Percentiles rank a stretch among this genome's conserved stretches.
phyloP scores from a whole-genome alignment of 2,113 vertebrate genomes.

The Rhea americana region DNA sequence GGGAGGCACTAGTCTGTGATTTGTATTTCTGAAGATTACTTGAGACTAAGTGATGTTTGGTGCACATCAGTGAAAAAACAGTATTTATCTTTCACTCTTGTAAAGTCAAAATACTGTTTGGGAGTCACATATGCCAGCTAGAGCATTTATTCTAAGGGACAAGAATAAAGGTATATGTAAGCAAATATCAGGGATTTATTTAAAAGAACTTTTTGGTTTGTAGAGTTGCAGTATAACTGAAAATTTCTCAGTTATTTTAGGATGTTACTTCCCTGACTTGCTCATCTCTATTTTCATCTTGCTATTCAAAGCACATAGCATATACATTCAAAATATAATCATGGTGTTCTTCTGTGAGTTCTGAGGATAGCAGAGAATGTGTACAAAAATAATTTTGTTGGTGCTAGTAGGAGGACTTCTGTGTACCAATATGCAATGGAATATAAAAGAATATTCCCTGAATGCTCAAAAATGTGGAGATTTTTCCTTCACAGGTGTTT shows the following conservation, averaged over 20 bases:
- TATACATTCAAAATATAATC: neutral
- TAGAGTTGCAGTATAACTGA: neutral
- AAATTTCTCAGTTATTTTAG: neutral
- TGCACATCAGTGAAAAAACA: neutral
- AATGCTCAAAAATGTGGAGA: neutral
- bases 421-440: neutral
- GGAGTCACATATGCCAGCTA: neutral
- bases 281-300: neutral
- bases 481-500: neutral
- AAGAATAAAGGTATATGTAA: neutral
- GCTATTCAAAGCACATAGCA: neutral
- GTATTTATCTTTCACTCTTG: neutral
- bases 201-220: neutral
- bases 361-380: neutral
- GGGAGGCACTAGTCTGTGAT: neutral
- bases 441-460: neutral
- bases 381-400: neutral
- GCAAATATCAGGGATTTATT: neutral
- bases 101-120: neutral
- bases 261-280: neutral
- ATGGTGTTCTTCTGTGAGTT: neutral
- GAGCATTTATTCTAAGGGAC: neutral
- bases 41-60: neutral
- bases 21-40: neutral
- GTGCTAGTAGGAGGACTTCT: neutral